Conservation (phyloP, 2,888 invertebrate species). For the Campoplex capitator region DNA sequence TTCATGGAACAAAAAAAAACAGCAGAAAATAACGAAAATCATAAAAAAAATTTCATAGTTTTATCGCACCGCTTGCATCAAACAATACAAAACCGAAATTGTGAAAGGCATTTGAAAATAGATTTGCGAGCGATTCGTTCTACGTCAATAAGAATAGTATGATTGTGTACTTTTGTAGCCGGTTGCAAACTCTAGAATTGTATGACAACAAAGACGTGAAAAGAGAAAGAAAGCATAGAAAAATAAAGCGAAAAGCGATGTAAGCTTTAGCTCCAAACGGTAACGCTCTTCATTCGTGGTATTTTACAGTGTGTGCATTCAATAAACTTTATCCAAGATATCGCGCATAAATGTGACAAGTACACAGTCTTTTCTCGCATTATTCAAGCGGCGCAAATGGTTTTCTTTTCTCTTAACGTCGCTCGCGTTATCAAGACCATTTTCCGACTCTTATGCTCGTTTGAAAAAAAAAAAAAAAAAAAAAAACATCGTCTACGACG, state of each 20-base stretch:
- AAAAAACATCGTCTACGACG: background rate
- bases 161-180: constrained; percentile 5
- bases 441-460: background rate
- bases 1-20: background rate
- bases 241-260: constrained; percentile 18
- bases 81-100: background rate
- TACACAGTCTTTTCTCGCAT: constrained; percentile 11
- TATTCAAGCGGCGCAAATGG: background rate
- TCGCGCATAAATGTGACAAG: constrained; percentile 21
- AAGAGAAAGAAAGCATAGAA: constrained; percentile 17
- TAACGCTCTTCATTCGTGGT: constrained; percentile 30
- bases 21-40: background rate
- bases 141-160: background rate
- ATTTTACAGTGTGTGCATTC: constrained; percentile 31
- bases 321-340: constrained; percentile 5
- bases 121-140: background rate
- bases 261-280: constrained; percentile 14
- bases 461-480: background rate
- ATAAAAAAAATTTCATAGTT: background rate
- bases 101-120: background rate
- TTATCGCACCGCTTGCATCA: background rate
- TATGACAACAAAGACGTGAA: constrained; percentile 3
- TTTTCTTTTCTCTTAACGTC: background rate
- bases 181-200: background rate
- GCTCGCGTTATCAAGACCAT: background rate